Percentiles rank a stretch among this genome's conserved stretches.
Evolutionary conservation across 2,888 invertebrate species (phyloP).

Genomic region (Chloroclystis v-ata): DNA sequence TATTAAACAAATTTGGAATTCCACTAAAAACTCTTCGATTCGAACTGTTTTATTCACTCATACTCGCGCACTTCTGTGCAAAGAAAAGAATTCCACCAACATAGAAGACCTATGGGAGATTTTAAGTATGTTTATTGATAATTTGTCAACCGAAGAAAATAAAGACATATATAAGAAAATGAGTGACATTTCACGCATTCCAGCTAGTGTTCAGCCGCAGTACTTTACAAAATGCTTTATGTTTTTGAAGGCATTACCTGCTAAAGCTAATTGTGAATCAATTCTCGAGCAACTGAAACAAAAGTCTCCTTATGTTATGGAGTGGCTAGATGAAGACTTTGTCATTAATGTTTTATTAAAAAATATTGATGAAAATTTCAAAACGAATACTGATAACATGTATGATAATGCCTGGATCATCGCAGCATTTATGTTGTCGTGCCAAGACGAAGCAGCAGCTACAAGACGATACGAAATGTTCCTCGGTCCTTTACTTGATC

Average conservation of each 20-base stretch:
- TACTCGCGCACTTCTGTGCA: conserved; percentile 38
- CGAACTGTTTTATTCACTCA: conserved; percentile 41
- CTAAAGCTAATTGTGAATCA: conserved; percentile 29
- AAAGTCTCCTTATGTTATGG: conserved; percentile 32
- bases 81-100: conserved; percentile 31
- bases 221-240: conserved; percentile 43
- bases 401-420: conserved; percentile 20
- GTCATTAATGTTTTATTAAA: conserved; percentile 35
- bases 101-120: conserved; percentile 40
- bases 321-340: conserved; percentile 36
- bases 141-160: conserved; percentile 42
- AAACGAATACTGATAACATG: conserved; percentile 13
- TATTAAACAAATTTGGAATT: conserved; percentile 42
- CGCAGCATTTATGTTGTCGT: conserved; percentile 33
- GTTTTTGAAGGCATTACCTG: conserved; percentile 37
- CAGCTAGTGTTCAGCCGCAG: conserved; percentile 30
- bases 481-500: conserved; percentile 34
- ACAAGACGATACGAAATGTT: conserved; percentile 31
- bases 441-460: conserved; percentile 37
- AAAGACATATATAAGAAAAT: conserved; percentile 40
- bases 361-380: conserved; percentile 25
- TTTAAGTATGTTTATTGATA: conserved; percentile 44
- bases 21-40: conserved; percentile 43
- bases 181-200: conserved; percentile 31
- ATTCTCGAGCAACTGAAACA: conserved; percentile 26